Base-by-base conservation (phyloP, 2,888 invertebrate genomes). In the Dorcus hopei region DNA sequence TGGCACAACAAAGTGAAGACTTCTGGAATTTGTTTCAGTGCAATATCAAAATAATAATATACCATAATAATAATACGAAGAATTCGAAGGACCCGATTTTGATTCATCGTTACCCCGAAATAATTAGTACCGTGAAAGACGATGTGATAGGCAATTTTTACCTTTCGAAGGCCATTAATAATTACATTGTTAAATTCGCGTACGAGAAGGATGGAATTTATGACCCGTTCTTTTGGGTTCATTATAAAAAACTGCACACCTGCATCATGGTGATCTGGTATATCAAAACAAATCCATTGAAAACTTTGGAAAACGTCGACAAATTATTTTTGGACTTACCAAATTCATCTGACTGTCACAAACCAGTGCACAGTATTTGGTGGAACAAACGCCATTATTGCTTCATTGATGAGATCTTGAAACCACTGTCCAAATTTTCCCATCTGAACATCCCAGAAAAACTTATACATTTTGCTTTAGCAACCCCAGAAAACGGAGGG, bases 1-100 rank as follows among this genome's bases (percentile, higher is more conserved):
- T 23, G 11, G 38, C 11, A 26, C 40, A 54, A 38, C 54, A 38
- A 33, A 40, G 52, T 61, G 3, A 59, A 70, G 1, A 48, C 8
- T 39, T 47, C 16, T 54, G 48, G 49, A 26, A 19, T 2, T 41
- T 54, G 39, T 9, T 54, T 14, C 14, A 40, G 6, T 9, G 9
- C n/a, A 54, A 40, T 9, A 42, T 49, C 7, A 33, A 54, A 23
- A 23, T 40, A 26, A 23, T 38, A 41, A 45, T 45, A 4, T 45
- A n/a, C 45, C 45, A 3, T 16, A 9, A n/a, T 45, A 40, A 47
- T 11, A 54, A 42, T 6, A 1, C 5, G 7, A 14, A 11, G 14
- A 42, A 42, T 8, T 7, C 42, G 11, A 42, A 42, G 5, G 42
- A 42, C 5, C n/a, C 7, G 2, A 42, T 42, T 3, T 8, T 2